A percentile compares a stretch with the other conserved stretches of the same genome.
These are phyloP conservation scores for Conistra vaccinii DNA, from an alignment of 2,888 invertebrate species.

Conservation along the genomic window DNA sequence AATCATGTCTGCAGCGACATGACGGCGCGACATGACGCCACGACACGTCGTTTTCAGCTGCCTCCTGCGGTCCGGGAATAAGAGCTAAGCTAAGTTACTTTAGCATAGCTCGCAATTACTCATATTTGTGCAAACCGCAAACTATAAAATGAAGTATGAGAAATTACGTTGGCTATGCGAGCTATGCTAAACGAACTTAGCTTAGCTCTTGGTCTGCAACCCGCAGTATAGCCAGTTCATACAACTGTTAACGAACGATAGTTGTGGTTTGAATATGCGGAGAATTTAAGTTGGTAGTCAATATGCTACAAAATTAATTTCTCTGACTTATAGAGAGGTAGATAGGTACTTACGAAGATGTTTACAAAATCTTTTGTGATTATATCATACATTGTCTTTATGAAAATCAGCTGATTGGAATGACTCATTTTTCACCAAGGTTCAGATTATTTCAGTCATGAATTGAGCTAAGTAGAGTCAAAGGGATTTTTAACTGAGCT, in stretches of 20 bases:
- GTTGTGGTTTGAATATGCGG: background rate
- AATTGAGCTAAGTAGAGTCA: too few species aligned
- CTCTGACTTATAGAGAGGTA: background rate
- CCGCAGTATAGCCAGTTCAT: background rate
- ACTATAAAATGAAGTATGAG: too few species aligned
- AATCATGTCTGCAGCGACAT: too few species aligned
- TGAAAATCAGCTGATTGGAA: conserved; percentile 10
- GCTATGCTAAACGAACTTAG: too few species aligned
- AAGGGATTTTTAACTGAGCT: background rate
- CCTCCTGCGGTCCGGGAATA: too few species aligned
- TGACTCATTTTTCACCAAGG: background rate
- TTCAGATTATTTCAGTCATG: background rate
- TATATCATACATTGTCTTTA: background rate
- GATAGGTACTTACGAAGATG: background rate
- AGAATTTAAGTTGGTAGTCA: background rate
- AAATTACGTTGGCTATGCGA: too few species aligned
- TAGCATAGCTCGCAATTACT: too few species aligned
- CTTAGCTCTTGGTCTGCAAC: too few species aligned
- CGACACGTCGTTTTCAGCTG: too few species aligned
- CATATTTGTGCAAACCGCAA: too few species aligned
- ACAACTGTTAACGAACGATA: background rate
- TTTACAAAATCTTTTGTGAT: conserved; percentile 13
- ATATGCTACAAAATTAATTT: background rate
- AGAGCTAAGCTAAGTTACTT: too few species aligned
- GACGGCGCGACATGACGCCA: too few species aligned